Evolutionary conservation across 2,888 invertebrate species (phyloP).

Genomic region (Aleiodes alternator): DNA sequence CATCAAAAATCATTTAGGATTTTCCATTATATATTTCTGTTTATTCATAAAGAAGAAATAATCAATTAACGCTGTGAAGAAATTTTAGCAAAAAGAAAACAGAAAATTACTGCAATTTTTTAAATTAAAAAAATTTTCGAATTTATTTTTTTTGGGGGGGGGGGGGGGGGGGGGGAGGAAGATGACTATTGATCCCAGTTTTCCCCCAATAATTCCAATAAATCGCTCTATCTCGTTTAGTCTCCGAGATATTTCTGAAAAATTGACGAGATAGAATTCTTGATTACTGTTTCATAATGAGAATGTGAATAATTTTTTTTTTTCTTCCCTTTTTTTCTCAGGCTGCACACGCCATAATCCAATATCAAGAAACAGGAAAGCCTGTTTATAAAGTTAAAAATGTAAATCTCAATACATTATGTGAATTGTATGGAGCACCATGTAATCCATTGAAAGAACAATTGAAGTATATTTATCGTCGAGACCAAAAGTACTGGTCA

Average conservation of each 20-base stretch:
- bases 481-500: conserved; percentile 93
- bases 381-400: conserved; percentile 97
- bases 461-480: conserved; percentile 88
- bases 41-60: too few relatives aligned
- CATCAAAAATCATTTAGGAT: too few relatives aligned
- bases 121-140: too few relatives aligned
- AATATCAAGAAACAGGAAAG: conserved; percentile 91
- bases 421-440: conserved; percentile 91
- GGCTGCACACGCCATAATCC: conserved; percentile 93
- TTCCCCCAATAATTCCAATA: too few relatives aligned
- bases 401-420: conserved; percentile 92
- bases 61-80: too few relatives aligned
- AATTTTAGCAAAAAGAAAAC: too few relatives aligned
- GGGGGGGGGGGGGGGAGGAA: too few relatives aligned
- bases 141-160: too few relatives aligned
- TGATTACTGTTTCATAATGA: not conserved
- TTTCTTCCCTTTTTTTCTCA: conserved; percentile 62
- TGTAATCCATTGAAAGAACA: conserved; percentile 95
- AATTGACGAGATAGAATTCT: not conserved
- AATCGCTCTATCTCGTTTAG: too few relatives aligned
- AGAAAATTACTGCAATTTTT: too few relatives aligned
- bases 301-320: not conserved
- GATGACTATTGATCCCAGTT: too few relatives aligned
- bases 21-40: too few relatives aligned
- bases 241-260: not conserved